A percentile compares a stretch with the other conserved stretches of the same genome.
These are phyloP conservation scores for Acropora tenuis DNA, from an alignment of 64 coral and sea anemone genomes.

Conservation along the genomic window DNA sequence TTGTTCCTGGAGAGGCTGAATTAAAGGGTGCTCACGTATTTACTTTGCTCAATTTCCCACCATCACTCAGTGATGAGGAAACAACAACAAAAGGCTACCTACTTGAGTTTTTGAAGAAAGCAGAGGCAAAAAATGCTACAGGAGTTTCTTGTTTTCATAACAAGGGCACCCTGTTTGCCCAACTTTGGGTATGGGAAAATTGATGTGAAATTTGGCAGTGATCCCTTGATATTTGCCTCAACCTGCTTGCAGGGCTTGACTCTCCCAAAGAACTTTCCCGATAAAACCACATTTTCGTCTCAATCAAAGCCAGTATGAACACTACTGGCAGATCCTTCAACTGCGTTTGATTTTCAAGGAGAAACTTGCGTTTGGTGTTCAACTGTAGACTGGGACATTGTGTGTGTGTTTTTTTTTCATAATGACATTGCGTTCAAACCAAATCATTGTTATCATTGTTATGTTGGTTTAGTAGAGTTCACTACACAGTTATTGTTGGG, in stretches of 20 bases:
- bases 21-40: constrained; percentile 21
- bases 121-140: neutral
- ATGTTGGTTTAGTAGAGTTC: too few species aligned
- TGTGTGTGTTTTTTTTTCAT: too few species aligned
- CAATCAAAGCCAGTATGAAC: constrained; percentile 1
- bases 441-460: too few species aligned
- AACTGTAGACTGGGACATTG: too few species aligned
- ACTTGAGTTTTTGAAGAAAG: constrained; percentile 11
- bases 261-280: constrained; percentile 24
- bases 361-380: too few species aligned
- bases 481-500: too few species aligned
- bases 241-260: constrained; percentile 25
- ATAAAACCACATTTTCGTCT: constrained; percentile 3
- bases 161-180: constrained; percentile 42
- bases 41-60: constrained; percentile 6
- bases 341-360: too few species aligned
- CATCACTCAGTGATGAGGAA: constrained; percentile 30
- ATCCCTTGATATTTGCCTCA: constrained; percentile 59
- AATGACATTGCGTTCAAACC: too few species aligned
- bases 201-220: constrained; percentile 46
- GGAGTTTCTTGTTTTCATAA: constrained; percentile 52
- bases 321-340: constrained; percentile 22
- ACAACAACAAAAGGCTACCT: constrained; percentile 17
- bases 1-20: constrained; percentile 11
- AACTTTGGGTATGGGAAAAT: constrained; percentile 65